Evolutionary conservation across 2,797 vertebrate species (phyloP).

Genomic region (Thunnus albacares): DNA sequence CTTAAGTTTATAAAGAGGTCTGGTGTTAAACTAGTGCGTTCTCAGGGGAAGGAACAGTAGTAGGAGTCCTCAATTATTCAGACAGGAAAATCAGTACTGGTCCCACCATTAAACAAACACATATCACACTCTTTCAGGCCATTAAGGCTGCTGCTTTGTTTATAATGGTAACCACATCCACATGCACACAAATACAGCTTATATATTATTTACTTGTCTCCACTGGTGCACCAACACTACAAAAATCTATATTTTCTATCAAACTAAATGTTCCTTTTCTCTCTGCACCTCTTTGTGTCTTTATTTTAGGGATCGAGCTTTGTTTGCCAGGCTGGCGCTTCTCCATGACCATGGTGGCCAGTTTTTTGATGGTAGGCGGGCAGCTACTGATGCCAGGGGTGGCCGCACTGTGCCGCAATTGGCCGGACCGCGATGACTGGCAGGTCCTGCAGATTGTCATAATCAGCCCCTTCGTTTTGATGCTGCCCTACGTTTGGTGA

Average conservation of each 20-base stretch:
- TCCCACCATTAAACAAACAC: conserved; percentile 58
- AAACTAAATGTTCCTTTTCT: conserved; percentile 15
- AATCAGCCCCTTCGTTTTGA: conserved; percentile 96
- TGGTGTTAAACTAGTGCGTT: conserved; percentile 46
- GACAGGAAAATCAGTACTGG: conserved; percentile 45
- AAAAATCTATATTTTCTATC: conserved; percentile 19
- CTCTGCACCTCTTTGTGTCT: conserved; percentile 16
- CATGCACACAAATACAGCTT: conserved; percentile 3
- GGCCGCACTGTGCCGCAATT: conserved; percentile 93
- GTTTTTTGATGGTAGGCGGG: conserved; percentile 94
- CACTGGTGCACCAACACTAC: background rate
- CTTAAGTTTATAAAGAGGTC: conserved; percentile 35
- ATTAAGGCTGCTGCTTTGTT: conserved; percentile 34
- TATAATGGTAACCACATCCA: conserved; percentile 24
- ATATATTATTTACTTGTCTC: conserved; percentile 35
- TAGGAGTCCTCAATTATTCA: conserved; percentile 62
- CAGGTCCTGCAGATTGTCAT: conserved; percentile 96
- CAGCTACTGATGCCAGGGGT: conserved; percentile 98
- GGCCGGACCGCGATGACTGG: conserved; percentile 94
- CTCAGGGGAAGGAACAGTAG: conserved; percentile 56
- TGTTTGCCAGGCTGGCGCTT: conserved; percentile 94
- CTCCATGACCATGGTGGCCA: conserved; percentile 97
- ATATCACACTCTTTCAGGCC: conserved; percentile 30
- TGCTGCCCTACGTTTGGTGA: conserved; percentile 96
- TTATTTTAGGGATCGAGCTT: conserved; percentile 93